Evolutionary conservation across 23 tunicate species (phyloP), one percentile per base, ranked within the genome.

Genomic region (Phallusia fumigata): DNA sequence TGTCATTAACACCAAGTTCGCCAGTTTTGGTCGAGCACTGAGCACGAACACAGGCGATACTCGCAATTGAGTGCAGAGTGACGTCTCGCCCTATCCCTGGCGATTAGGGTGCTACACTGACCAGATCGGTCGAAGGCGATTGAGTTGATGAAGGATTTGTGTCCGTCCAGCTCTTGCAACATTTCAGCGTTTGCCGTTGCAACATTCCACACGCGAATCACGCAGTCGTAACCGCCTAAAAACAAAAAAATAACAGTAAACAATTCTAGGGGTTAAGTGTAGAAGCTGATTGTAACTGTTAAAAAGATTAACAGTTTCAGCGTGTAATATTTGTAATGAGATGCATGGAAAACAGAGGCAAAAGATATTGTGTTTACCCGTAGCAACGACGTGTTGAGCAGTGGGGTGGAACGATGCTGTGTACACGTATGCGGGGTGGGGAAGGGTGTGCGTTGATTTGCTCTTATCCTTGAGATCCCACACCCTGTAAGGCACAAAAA

Each of bases 341-440:
- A n/a, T n/a, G n/a, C n/a, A n/a, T n/a, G n/a, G n/a, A n/a, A n/a
- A n/a, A n/a, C n/a, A n/a, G n/a, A n/a, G n/a, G n/a, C n/a, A 40
- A 40, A 40, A 40, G 47, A 40, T 10, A 40, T 40, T 40, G 5
- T 40, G 47, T 40, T 40, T 78, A 89, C 98, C 98, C 74, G 98
- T 89, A 13, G 91, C 98, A 33, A 94, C 83, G 22, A 94, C 51
- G 85, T 94, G 81, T 36, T 89, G 90, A 30, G 94, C 94, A 12
- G 85, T 65, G 33, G 98, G 98, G 80, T 94, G 98, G 73, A 90
- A 94, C 8, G 86, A 58, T 32, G 88, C 93, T 18, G 98, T 86
- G 80, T 94, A 94, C 0, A 94, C 98, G 65, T 94, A 94, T 40
- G 90, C 88, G 19, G 98, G 98, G 76, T 94, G 98, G 12, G 93